Evolutionary conservation across 2,797 vertebrate genomes (phyloP).

Genomic region (Cryptoblepharus egeriae): DNA sequence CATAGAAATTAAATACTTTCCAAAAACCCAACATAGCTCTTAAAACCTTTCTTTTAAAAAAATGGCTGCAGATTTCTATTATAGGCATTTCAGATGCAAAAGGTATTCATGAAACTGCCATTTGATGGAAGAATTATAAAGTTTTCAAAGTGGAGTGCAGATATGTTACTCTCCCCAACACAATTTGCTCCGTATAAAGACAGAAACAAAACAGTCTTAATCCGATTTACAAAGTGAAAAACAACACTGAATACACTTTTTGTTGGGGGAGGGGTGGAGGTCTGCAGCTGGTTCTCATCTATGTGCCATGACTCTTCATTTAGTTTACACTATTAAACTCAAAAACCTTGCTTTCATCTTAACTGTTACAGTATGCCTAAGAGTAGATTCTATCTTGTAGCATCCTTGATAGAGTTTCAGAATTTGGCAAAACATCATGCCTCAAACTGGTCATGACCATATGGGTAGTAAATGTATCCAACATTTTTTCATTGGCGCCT

Average conservation of each 20-base stretch:
- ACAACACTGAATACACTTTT: conserved; percentile 69
- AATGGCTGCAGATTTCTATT: conserved; percentile 39
- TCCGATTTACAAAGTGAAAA: conserved; percentile 76
- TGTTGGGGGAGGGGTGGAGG: conserved; percentile 47
- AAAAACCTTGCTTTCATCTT: conserved; percentile 79
- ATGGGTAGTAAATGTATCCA: conserved; percentile 76
- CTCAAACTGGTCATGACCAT: conserved; percentile 70
- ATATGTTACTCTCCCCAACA: conserved; percentile 57
- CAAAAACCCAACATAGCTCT: conserved; percentile 3
- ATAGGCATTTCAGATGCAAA: conserved; percentile 41
- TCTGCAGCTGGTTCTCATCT: conserved; percentile 80
- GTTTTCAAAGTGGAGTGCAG: conserved; percentile 61
- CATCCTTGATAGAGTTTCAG: conserved; percentile 77
- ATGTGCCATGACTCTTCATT: conserved; percentile 77
- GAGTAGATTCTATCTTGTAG: conserved; percentile 75
- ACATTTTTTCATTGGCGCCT: conserved; percentile 80
- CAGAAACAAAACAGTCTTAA: conserved; percentile 70
- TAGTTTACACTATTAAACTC: conserved; percentile 81
- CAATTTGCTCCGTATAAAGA: conserved; percentile 62
- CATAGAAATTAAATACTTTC: conserved; percentile 13
- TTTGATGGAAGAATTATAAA: conserved; percentile 63
- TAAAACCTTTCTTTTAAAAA: conserved; percentile 19
- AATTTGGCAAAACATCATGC: conserved; percentile 72
- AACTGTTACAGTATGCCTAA: conserved; percentile 76
- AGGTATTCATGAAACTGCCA: conserved; percentile 55